Evolutionary conservation across 2,113 vertebrate genomes (phyloP), one percentile per base, ranked within the genome.

Genomic region (Pollachius pollachius): DNA sequence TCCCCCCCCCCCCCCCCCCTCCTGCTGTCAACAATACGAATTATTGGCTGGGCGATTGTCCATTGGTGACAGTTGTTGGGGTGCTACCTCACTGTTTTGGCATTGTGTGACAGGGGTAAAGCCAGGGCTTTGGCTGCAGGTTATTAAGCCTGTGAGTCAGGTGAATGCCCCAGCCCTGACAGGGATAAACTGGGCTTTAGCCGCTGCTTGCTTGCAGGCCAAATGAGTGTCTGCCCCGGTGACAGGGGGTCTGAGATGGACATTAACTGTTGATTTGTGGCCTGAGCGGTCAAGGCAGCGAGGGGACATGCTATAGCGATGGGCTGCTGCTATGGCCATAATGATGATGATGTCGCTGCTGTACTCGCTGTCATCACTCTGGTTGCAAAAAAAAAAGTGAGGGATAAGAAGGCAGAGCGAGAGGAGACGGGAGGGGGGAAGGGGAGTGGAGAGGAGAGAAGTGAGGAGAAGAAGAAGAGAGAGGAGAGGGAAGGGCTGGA

Each of bases 191-290:
- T 76, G 65, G 81, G 73, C 74, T 84, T 77, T 78, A 74, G 79
- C 73, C 82, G 81, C 78, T 73, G 80, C 78, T 25, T 75, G 81
- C 75, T 81, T 74, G 74, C 73, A 67, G 81, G 84, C 86, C 85
- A 88, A 89, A 88, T 84, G 86, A 86, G 83, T 63, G 82, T 76
- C 84, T 85, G 84, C 71, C 78, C 71, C 78, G 59, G 62, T 87
- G 86, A 88, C 85, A 85, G 65, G 82, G 81, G 76, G 41, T 48
- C 71, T 75, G 80, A 87, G 88, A 89, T 86, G 86, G 85, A 89
- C 86, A 87, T 89, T 86, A 89, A 84, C 82, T 82, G 82, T 78
- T 89, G 86, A 89, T 88, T 88, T 89, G 86, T 85, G 87, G 86
- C 78, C 86, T 58, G 81, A 84, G 84, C 67, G 78, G 81, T 85